These are phyloP conservation scores for Didymodactylos carnosus DNA, from an alignment of 2,888 invertebrate genomes.

Conservation along the genomic window DNA sequence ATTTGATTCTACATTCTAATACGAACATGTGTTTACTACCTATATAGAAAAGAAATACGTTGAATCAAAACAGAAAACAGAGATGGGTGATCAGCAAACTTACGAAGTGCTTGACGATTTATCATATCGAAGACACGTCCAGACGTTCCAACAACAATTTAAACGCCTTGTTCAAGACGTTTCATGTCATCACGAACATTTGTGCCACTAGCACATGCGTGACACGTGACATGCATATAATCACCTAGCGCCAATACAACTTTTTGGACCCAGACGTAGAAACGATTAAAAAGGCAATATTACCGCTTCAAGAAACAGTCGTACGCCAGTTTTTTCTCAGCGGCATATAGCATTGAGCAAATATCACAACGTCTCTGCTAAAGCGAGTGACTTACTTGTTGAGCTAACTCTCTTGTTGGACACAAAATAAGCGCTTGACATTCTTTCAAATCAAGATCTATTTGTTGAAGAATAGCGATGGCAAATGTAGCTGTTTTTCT, in stretches of 20 bases:
- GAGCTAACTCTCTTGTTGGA: conserved; percentile 66
- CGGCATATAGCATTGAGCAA: no score
- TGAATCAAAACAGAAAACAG: no score
- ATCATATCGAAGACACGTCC: conserved; percentile 97
- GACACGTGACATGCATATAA: conserved; percentile 88
- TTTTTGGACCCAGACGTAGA: conserved; percentile 50
- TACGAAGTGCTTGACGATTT: conserved; percentile 62
- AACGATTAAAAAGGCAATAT: no score
- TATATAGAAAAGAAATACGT: no score
- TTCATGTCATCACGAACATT: conserved; percentile 91
- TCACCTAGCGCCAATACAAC: conserved; percentile 91
- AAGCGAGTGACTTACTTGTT: conserved; percentile 50
- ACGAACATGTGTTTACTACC: no score
- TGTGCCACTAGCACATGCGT: conserved; percentile 97
- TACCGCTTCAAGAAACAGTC: no score
- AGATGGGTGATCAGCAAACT: no score
- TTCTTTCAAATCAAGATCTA: conserved; percentile 54
- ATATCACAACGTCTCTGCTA: no score
- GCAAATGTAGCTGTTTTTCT: conserved; percentile 99
- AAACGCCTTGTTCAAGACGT: conserved; percentile 71
- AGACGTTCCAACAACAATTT: conserved; percentile 92
- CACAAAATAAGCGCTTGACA: conserved; percentile 95
- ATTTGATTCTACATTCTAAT: no score
- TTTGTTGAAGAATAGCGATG: conserved; percentile 72
- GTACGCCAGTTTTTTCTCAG: no score